A percentile compares a stretch with the other conserved stretches of the same genome.
These are phyloP conservation scores for Myoxocephalus aenaeus DNA, from an alignment of 2,797 vertebrate genomes.

Conservation along the genomic window DNA sequence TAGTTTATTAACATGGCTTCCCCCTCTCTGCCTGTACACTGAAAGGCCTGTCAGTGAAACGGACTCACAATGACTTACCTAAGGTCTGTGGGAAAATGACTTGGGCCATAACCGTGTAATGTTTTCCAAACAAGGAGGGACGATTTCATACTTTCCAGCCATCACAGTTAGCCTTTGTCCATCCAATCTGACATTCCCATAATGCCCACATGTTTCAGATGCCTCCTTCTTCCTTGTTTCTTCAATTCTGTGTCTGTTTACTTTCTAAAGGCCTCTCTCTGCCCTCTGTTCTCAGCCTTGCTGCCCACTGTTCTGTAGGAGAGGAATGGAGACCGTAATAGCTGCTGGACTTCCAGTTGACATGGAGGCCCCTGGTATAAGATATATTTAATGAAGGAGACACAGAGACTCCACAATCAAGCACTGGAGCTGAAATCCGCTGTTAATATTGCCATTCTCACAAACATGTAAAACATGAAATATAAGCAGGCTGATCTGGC, in stretches of 20 bases:
- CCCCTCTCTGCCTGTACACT: conserved; percentile 75
- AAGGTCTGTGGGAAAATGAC: conserved; percentile 89
- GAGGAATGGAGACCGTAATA: conserved; percentile 75
- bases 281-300: conserved; percentile 78
- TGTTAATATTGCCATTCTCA: neutral
- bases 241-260: conserved; percentile 98
- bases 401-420: neutral
- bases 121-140: conserved; percentile 77
- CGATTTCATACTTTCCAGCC: conserved; percentile 79
- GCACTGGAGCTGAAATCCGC: neutral
- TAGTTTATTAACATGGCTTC: conserved; percentile 76
- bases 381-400: neutral
- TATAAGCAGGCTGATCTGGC: neutral
- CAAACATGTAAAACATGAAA: neutral
- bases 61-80: conserved; percentile 80
- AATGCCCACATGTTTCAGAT: conserved; percentile 95
- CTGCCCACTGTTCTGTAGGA: conserved; percentile 87
- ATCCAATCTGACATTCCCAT: conserved; percentile 90
- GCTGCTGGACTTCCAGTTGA: conserved; percentile 60
- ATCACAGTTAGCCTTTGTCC: conserved; percentile 90
- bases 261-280: conserved; percentile 91
- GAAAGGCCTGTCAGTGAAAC: conserved; percentile 80
- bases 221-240: conserved; percentile 97
- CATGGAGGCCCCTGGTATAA: conserved; percentile 10
- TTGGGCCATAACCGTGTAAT: conserved; percentile 79